Evolutionary conservation across 2,113 vertebrate species (phyloP).

Genomic region (Myotis lucifugus): DNA sequence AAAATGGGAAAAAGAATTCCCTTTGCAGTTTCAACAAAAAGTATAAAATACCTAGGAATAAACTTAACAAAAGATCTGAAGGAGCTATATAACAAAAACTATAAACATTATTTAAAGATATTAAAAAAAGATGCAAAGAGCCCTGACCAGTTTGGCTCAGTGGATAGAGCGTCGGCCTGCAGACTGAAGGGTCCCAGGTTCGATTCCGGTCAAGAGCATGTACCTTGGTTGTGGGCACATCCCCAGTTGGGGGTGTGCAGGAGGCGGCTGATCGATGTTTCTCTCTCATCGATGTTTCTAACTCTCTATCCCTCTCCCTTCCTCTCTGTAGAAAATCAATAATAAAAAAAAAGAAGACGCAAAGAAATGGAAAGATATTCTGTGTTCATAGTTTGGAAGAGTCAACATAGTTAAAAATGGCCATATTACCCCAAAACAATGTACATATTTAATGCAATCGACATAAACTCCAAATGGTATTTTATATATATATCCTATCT

Average conservation of each 20-base stretch:
- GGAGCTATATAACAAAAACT: not conserved
- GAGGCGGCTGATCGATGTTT: too few relatives aligned
- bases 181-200: too few relatives aligned
- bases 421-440: not conserved
- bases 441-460: not conserved
- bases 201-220: too few relatives aligned
- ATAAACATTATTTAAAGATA: not conserved
- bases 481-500: too few relatives aligned
- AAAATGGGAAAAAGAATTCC: not conserved
- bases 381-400: not conserved
- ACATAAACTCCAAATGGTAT: not conserved
- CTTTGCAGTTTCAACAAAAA: not conserved
- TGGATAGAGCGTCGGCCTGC: too few relatives aligned
- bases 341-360: not conserved
- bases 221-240: too few relatives aligned
- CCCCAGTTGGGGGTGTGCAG: too few relatives aligned
- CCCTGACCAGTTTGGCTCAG: too few relatives aligned
- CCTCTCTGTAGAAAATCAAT: too few relatives aligned
- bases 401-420: not conserved
- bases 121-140: not conserved
- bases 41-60: not conserved
- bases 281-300: too few relatives aligned
- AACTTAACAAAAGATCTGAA: not conserved
- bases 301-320: too few relatives aligned
- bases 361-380: not conserved